These are phyloP conservation scores for Aulostomus chinensis DNA, from an alignment of 2,797 vertebrate species.

Conservation along the genomic window DNA sequence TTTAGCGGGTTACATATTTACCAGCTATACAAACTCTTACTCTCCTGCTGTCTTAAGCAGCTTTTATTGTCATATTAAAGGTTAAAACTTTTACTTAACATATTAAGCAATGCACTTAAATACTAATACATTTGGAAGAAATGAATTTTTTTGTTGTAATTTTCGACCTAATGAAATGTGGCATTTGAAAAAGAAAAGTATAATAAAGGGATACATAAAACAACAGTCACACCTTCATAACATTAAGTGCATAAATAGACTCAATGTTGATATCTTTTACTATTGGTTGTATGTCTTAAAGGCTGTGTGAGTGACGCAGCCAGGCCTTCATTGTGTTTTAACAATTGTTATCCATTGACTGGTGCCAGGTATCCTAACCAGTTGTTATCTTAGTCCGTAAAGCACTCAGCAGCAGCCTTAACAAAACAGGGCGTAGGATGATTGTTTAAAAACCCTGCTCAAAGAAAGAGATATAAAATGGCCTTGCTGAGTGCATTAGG, in stretches of 20 bases:
- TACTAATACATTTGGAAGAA: neutral
- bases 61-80: slow-evolving; percentile 23
- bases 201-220: too few species aligned
- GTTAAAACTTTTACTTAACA: slow-evolving; percentile 32
- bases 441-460: slow-evolving; percentile 34
- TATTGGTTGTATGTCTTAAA: too few species aligned
- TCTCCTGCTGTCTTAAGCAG: slow-evolving; percentile 16
- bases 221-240: too few species aligned
- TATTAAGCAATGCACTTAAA: neutral
- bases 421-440: slow-evolving; percentile 20
- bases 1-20: slow-evolving; percentile 47
- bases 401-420: slow-evolving; percentile 20
- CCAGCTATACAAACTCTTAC: slow-evolving; percentile 34
- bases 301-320: slow-evolving; percentile 7
- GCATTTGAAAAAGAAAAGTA: neutral
- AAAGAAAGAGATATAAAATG: neutral
- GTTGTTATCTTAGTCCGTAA: slow-evolving; percentile 30
- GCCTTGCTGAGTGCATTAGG: too few species aligned
- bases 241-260: too few species aligned
- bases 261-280: too few species aligned
- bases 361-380: neutral
- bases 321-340: slow-evolving; percentile 31
- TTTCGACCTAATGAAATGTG: too few species aligned
- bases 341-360: slow-evolving; percentile 59
- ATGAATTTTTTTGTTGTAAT: neutral